phyloP scores from a whole-genome alignment of 2,113 vertebrate species.

The Synchiropus splendidus region DNA sequence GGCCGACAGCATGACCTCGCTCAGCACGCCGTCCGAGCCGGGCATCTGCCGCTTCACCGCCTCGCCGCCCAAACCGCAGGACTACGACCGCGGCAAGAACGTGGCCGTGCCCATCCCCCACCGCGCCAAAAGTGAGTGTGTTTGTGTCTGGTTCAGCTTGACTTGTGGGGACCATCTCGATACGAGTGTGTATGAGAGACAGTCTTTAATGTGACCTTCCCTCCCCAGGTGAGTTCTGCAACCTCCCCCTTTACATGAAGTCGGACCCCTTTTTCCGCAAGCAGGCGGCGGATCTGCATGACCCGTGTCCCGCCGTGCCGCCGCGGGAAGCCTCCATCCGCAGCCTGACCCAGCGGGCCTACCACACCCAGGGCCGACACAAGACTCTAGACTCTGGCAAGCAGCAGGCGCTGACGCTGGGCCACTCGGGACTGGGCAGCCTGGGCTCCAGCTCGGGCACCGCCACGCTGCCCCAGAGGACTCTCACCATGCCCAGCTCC shows the following conservation, averaged over 20 bases:
- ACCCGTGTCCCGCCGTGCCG: slow-evolving; percentile 88
- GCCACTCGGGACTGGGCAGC: slow-evolving; percentile 73
- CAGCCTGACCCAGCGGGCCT: slow-evolving; percentile 81
- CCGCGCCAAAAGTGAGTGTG: slow-evolving; percentile 82
- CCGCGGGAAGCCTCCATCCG: slow-evolving; percentile 91
- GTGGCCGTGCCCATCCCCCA: slow-evolving; percentile 96
- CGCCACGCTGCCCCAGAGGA: slow-evolving; percentile 91
- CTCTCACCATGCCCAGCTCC: slow-evolving; percentile 85
- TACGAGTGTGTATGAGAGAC: no score
- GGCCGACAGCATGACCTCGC: slow-evolving; percentile 91
- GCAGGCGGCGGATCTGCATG: slow-evolving; percentile 81
- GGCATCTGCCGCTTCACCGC: slow-evolving; percentile 67
- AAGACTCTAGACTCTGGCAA: slow-evolving; percentile 86
- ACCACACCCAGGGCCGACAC: slow-evolving; percentile 87
- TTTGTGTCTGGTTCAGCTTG: background rate
- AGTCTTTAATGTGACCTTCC: background rate
- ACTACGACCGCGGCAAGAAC: slow-evolving; percentile 83
- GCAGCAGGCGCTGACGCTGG: slow-evolving; percentile 79
- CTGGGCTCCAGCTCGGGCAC: slow-evolving; percentile 67
- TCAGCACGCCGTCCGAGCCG: slow-evolving; percentile 67
- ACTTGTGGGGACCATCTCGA: background rate
- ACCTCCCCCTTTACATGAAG: slow-evolving; percentile 95
- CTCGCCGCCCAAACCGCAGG: slow-evolving; percentile 64
- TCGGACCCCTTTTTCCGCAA: slow-evolving; percentile 93
- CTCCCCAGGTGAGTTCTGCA: slow-evolving; percentile 90